Evolutionary conservation across 2,888 invertebrate species (phyloP).

Genomic region (Rapana venosa): DNA sequence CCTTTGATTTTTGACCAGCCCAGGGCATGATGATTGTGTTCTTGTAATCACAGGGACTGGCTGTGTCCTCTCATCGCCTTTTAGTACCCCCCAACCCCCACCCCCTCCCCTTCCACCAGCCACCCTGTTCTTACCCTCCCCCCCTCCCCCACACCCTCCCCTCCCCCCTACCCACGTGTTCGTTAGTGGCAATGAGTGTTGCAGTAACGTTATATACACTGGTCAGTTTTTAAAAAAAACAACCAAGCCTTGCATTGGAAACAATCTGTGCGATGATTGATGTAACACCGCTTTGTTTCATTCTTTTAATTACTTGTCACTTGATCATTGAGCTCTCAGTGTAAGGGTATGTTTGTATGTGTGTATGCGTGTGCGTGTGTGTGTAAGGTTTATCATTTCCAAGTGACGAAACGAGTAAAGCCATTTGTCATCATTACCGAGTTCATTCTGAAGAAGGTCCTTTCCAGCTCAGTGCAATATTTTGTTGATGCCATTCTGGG

Average conservation of each 20-base stretch:
- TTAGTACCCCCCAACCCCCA: not conserved
- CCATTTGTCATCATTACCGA: too few relatives aligned
- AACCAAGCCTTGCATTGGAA: too few relatives aligned
- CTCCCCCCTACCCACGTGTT: too few relatives aligned
- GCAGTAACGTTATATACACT: too few relatives aligned
- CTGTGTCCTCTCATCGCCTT: not conserved
- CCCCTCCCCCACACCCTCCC: not conserved
- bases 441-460: too few relatives aligned
- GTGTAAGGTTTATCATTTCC: not conserved
- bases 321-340: not conserved
- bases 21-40: not conserved
- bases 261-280: too few relatives aligned
- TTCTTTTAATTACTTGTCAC: not conserved
- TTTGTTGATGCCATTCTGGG: not conserved
- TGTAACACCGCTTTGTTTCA: too few relatives aligned
- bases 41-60: not conserved
- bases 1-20: not conserved
- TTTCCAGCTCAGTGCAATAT: not conserved
- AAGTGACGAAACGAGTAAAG: too few relatives aligned
- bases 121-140: too few relatives aligned
- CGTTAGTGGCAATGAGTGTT: too few relatives aligned
- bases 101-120: too few relatives aligned
- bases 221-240: too few relatives aligned
- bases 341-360: conserved; percentile 3
- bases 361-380: conserved; percentile 10